Conservation (phyloP, 2,797 vertebrate genomes). For the Synaphobranchus kaupii region DNA sequence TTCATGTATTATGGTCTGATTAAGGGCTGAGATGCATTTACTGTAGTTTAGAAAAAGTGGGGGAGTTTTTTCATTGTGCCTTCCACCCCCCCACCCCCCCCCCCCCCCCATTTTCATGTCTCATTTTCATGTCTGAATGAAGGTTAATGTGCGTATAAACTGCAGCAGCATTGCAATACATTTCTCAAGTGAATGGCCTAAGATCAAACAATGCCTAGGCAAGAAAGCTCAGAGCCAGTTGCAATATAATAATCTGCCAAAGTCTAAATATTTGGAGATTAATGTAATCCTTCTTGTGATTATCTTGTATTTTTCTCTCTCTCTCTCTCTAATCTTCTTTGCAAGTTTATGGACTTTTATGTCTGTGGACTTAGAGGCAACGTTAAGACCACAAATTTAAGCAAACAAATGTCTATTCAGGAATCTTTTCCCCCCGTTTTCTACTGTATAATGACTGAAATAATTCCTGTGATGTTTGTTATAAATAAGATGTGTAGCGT, state of each 20-base stretch:
- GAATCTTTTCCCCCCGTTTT: neutral
- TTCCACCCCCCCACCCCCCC: too few relatives aligned
- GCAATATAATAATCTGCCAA: slow-evolving; percentile 30
- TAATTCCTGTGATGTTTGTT: neutral
- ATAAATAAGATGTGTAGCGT: neutral
- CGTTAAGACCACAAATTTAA: neutral
- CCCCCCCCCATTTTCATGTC: neutral
- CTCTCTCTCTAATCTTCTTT: slow-evolving; percentile 12
- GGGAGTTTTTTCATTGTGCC: neutral
- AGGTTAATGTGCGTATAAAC: neutral
- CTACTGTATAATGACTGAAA: neutral
- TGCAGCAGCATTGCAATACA: neutral
- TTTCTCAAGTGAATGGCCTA: slow-evolving; percentile 8
- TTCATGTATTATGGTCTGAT: slow-evolving; percentile 19
- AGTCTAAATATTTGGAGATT: slow-evolving; percentile 34
- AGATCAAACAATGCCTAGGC: slow-evolving; percentile 21
- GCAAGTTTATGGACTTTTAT: slow-evolving; percentile 1
- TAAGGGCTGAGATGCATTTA: slow-evolving; percentile 24
- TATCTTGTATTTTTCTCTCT: slow-evolving; percentile 30
- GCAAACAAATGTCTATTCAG: neutral
- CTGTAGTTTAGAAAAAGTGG: neutral
- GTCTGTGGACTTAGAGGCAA: neutral
- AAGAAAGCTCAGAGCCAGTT: neutral
- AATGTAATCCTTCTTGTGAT: slow-evolving; percentile 32
- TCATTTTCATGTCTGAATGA: slow-evolving; percentile 22